Percentiles rank a stretch among this genome's conserved stretches.
These are phyloP conservation scores for Channa striata DNA, from an alignment of 2,797 vertebrate species.

Conservation along the genomic window DNA sequence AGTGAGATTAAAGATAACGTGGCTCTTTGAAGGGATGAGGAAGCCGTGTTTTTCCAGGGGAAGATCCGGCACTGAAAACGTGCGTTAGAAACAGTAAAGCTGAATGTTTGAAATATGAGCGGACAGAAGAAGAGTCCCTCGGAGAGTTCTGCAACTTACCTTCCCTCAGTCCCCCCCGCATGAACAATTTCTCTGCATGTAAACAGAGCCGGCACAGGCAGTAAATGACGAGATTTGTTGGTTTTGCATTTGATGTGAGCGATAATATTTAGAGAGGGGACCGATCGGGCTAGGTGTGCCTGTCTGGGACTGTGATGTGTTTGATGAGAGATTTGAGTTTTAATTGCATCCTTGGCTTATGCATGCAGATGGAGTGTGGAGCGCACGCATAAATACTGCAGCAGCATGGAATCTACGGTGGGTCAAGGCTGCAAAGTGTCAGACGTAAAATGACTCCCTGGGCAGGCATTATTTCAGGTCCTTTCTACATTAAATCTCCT, in stretches of 20 bases:
- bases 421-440: constrained; percentile 44
- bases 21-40: constrained; percentile 2
- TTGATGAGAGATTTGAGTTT: constrained; percentile 83
- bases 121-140: constrained; percentile 16
- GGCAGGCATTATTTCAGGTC: neutral
- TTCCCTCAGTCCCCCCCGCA: constrained; percentile 30
- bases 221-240: constrained; percentile 77
- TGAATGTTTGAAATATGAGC: neutral
- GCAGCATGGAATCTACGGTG: constrained; percentile 12
- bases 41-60: neutral
- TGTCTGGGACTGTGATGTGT: constrained; percentile 72
- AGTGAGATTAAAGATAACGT: constrained; percentile 39
- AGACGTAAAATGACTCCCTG: neutral
- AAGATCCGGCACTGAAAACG: neutral
- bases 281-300: constrained; percentile 65
- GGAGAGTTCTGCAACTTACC: constrained; percentile 35
- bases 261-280: constrained; percentile 83
- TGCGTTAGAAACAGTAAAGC: neutral
- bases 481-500: neutral
- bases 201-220: constrained; percentile 74
- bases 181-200: constrained; percentile 54
- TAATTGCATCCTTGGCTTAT: constrained; percentile 79
- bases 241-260: constrained; percentile 86
- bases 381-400: constrained; percentile 38
- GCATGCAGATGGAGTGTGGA: constrained; percentile 69